phyloP scores from a whole-genome alignment of 2,113 vertebrate species.

The Mustelus asterias region DNA sequence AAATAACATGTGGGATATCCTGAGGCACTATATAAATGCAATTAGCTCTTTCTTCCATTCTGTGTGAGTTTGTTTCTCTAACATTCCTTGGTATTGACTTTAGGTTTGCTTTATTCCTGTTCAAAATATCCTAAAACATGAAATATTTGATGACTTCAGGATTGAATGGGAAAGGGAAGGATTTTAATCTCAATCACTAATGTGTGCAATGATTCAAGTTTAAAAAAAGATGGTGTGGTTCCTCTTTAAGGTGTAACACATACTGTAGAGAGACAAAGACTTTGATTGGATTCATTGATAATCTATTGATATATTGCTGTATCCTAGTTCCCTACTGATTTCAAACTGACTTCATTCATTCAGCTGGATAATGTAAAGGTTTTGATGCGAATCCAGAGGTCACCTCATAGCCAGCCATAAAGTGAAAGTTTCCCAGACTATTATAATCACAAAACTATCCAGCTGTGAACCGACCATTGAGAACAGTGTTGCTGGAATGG shows the following conservation, averaged over 20 bases:
- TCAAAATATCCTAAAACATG: too few species aligned
- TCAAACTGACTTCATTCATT: neutral
- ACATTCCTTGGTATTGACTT: too few species aligned
- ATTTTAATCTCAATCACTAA: too few species aligned
- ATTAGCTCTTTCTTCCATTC: too few species aligned
- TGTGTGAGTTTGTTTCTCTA: too few species aligned
- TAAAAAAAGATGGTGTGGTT: neutral
- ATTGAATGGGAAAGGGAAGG: too few species aligned
- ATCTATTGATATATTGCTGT: neutral
- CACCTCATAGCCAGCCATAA: neutral
- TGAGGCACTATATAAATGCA: too few species aligned
- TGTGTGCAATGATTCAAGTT: neutral
- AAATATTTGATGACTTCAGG: too few species aligned
- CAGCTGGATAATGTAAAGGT: neutral
- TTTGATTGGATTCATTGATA: neutral
- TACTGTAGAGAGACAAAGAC: neutral
- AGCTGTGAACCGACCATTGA: neutral
- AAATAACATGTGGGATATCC: too few species aligned
- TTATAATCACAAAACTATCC: neutral
- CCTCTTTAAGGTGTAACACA: neutral
- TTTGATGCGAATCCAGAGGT: neutral
- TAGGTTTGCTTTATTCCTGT: too few species aligned
- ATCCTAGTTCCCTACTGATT: neutral
- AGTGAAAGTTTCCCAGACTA: neutral
- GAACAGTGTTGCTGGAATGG: neutral